Base-by-base conservation (phyloP, 1,140 invertebrate species). In the Polypedilum pembai region DNA sequence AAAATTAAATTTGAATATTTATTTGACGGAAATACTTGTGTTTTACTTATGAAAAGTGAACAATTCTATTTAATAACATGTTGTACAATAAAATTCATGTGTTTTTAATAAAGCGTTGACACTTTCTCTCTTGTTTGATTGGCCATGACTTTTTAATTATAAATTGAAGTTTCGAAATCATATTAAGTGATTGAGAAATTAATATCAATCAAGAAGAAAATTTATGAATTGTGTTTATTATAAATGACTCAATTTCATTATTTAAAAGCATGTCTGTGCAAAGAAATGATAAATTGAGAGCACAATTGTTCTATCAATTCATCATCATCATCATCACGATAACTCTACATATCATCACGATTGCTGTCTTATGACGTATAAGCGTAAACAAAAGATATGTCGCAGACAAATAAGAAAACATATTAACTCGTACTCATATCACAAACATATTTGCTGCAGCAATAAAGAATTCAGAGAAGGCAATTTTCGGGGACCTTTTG, bases 361-460 rank as follows among this genome's bases (percentile, higher is more conserved):
- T 56, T n/a, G n/a, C n/a, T n/a, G n/a, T 56, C 45, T 56, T 12
- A 15, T 56, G 45, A 56, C 45, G 45, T 3, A 56, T 56, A 56
- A 15, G 45, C 45, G 45, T 56, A 56, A 56, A 56, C 45, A 56
- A 56, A 56, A 56, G 45, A 56, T 56, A 56, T 56, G 45, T 56
- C 45, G n/a, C 12, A n/a, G 45, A 56, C 45, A 56, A 56, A 12
- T n/a, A 12, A 56, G 12, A 56, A 12, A 56, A n/a, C 8, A 15
- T 56, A 56, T 56, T n/a, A 56, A 56, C 45, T 56, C 45, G 8
- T 56, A 56, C 15, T 56, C 45, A 56, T 56, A 56, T 56, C 45
- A 56, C 45, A 56, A 56, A 56, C 45, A 56, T n/a, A n/a, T 56
- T 56, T 56, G 45, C 45, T 56, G 45, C 3, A 56, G 45, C 45